Conservation (phyloP, 2,113 vertebrate genomes). For the Thalassoma bifasciatum region DNA sequence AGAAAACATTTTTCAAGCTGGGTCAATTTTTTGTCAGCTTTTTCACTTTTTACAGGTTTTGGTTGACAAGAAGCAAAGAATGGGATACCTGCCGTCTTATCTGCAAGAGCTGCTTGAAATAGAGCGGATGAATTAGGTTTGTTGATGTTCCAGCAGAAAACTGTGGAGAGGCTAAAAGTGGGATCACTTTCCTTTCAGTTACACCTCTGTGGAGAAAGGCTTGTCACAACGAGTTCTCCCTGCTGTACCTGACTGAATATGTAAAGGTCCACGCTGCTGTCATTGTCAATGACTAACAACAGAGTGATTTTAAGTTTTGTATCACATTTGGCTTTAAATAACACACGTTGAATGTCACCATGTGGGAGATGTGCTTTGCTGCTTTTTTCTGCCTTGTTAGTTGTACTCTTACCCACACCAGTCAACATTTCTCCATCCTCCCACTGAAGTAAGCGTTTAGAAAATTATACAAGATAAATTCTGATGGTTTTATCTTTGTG, state of each 20-base stretch:
- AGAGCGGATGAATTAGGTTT: not conserved
- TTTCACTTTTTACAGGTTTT: not conserved
- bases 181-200: conserved; percentile 11
- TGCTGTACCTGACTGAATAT: conserved; percentile 2
- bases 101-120: not conserved
- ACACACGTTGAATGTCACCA: not conserved
- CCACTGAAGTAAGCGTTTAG: conserved; percentile 38
- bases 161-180: not conserved
- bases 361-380: conserved; percentile 35
- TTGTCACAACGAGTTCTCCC: conserved; percentile 8
- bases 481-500: conserved; percentile 20
- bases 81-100: not conserved
- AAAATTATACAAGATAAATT: conserved; percentile 29
- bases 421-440: conserved; percentile 35
- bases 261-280: conserved; percentile 18
- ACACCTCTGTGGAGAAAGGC: not conserved
- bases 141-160: not conserved
- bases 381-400: conserved; percentile 40
- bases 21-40: too few relatives aligned
- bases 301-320: conserved; percentile 19
- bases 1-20: too few relatives aligned
- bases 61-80: not conserved
- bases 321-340: conserved; percentile 25
- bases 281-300: conserved; percentile 14
- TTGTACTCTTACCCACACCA: conserved; percentile 1